These are phyloP conservation scores for Antigone vipio DNA, from an alignment of 2,113 vertebrate genomes.

Conservation along the genomic window DNA sequence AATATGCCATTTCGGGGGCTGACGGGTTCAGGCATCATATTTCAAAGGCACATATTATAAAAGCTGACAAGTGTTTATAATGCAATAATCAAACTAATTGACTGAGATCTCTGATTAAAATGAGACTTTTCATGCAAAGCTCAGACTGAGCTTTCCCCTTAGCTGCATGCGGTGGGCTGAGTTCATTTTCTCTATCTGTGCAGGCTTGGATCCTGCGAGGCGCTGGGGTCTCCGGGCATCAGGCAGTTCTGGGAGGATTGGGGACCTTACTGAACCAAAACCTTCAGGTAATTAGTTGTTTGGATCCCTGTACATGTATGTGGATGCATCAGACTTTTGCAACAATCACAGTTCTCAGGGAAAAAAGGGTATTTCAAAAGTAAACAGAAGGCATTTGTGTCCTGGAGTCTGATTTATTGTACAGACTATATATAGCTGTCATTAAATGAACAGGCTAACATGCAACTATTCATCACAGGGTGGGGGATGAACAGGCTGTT, in stretches of 20 bases:
- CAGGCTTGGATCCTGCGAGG: neutral
- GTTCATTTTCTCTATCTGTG: neutral
- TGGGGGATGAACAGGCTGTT: slow-evolving; percentile 78
- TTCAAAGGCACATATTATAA: slow-evolving; percentile 17
- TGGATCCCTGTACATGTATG: neutral
- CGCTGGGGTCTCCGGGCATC: neutral
- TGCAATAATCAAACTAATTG: slow-evolving; percentile 49
- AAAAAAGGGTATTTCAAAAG: neutral
- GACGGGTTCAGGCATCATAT: neutral
- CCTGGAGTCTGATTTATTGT: slow-evolving; percentile 79
- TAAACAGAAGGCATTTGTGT: slow-evolving; percentile 51
- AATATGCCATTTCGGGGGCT: neutral
- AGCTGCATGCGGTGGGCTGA: neutral
- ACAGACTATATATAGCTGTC: slow-evolving; percentile 76
- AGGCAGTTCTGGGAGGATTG: neutral
- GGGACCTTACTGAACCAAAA: neutral
- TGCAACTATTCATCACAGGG: slow-evolving; percentile 82
- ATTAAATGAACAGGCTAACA: slow-evolving; percentile 84
- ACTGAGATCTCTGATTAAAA: slow-evolving; percentile 48
- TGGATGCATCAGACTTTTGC: neutral
- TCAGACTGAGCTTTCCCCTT: neutral
- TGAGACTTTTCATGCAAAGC: neutral
- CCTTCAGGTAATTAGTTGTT: neutral
- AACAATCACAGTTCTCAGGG: neutral
- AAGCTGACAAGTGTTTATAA: slow-evolving; percentile 56